These are phyloP conservation scores for Vidua chalybeata DNA, from an alignment of 2,113 vertebrate species.

Conservation along the genomic window DNA sequence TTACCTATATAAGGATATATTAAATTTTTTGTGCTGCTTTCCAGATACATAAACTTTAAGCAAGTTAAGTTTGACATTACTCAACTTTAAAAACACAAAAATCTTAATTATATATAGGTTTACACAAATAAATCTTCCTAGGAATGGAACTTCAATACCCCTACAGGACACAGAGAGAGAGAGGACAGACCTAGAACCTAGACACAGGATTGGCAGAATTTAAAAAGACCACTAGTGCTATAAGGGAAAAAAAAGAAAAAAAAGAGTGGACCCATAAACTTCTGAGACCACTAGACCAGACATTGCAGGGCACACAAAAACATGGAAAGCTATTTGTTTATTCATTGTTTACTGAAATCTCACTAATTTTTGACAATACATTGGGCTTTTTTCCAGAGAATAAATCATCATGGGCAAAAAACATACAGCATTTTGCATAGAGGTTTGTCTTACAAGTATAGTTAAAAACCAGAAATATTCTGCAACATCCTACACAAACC, in stretches of 20 bases:
- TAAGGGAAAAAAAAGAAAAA: neutral
- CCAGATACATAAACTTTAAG: neutral
- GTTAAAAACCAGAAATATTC: neutral
- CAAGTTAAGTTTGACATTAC: neutral
- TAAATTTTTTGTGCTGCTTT: neutral
- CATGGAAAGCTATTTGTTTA: neutral
- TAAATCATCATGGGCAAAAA: neutral
- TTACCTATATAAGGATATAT: neutral
- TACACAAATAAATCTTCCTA: neutral
- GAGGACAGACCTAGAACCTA: neutral
- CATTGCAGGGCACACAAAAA: neutral
- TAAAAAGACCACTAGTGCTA: neutral
- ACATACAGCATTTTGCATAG: neutral
- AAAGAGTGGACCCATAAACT: neutral
- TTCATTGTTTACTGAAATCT: neutral
- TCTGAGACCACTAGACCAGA: neutral
- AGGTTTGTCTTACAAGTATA: neutral
- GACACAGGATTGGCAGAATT: neutral
- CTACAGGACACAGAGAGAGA: neutral
- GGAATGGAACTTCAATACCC: neutral
- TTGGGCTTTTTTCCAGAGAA: neutral
- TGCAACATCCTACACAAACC: neutral
- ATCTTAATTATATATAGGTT: neutral
- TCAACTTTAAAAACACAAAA: neutral
- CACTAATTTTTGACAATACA: neutral